Conservation (phyloP, 2,888 invertebrate genomes). For the Drosophila mimica region DNA sequence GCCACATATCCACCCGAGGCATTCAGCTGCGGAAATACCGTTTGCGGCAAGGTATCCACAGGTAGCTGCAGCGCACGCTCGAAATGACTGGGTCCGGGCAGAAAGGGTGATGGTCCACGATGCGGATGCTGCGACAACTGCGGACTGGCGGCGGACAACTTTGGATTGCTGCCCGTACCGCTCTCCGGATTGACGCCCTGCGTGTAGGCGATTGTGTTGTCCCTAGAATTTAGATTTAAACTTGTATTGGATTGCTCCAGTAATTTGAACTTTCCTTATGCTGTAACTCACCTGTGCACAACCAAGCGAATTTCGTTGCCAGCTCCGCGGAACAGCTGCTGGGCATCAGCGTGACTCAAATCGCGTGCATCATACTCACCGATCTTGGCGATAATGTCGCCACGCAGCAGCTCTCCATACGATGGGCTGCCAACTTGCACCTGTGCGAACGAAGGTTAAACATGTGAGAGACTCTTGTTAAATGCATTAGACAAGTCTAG, state of each 20-base stretch:
- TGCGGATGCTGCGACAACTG: constrained; percentile 85
- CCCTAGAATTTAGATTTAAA: constrained; percentile 64
- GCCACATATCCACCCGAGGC: constrained; percentile 84
- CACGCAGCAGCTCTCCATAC: constrained; percentile 93
- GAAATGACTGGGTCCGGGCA: constrained; percentile 86
- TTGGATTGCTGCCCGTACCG: constrained; percentile 85
- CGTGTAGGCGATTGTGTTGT: constrained; percentile 84
- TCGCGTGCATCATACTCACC: constrained; percentile 95
- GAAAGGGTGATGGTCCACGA: constrained; percentile 87
- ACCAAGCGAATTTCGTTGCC: constrained; percentile 92
- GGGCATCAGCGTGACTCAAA: constrained; percentile 95
- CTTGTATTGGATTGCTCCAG: neutral
- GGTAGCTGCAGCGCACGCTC: constrained; percentile 83
- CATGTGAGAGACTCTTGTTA: constrained; percentile 25
- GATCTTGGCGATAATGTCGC: constrained; percentile 96
- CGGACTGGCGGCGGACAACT: constrained; percentile 78
- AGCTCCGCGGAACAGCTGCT: constrained; percentile 93
- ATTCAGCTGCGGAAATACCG: constrained; percentile 86
- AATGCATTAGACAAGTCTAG: constrained; percentile 25
- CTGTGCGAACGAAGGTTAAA: constrained; percentile 85
- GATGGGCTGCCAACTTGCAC: constrained; percentile 94
- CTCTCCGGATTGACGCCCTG: constrained; percentile 85
- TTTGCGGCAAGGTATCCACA: constrained; percentile 85
- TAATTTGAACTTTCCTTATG: neutral
- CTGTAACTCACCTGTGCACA: constrained; percentile 89